These are phyloP conservation scores for Pterophyllum scalare DNA, from an alignment of 2,113 vertebrate species.

Conservation along the genomic window DNA sequence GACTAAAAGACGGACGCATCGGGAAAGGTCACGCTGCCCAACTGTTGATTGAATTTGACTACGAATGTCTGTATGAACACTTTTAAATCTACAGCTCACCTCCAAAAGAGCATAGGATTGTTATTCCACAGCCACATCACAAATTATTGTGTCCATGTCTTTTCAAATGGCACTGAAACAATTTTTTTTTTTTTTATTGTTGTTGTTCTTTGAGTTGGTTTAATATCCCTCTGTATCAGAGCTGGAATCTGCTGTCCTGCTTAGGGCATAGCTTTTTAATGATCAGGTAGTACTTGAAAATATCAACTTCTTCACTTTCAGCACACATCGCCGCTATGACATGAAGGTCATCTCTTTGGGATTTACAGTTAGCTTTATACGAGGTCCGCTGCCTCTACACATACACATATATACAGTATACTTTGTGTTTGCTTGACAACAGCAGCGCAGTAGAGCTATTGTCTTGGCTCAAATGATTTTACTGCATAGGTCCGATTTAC, in stretches of 20 bases:
- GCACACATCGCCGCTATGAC: neutral
- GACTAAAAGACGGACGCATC: neutral
- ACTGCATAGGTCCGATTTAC: constrained; percentile 48
- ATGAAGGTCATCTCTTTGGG: constrained; percentile 34
- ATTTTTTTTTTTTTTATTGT: neutral
- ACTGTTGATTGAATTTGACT: neutral
- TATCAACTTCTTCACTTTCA: constrained; percentile 39
- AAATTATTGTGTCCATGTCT: constrained; percentile 4
- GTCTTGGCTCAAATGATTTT: constrained; percentile 61
- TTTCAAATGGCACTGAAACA: neutral
- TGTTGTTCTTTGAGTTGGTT: constrained; percentile 14
- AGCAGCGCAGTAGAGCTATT: constrained; percentile 34
- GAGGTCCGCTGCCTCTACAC: constrained; percentile 5
- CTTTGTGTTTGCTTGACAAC: constrained; percentile 11
- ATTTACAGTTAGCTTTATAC: constrained; percentile 15
- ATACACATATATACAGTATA: neutral
- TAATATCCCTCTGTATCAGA: constrained; percentile 81
- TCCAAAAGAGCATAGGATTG: neutral
- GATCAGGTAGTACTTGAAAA: constrained; percentile 49
- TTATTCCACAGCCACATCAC: neutral
- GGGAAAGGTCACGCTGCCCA: neutral
- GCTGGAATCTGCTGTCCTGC: constrained; percentile 35
- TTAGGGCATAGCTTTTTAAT: constrained; percentile 26
- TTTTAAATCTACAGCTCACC: neutral
- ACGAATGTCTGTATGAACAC: neutral